A percentile compares a stretch with the other conserved stretches of the same genome.
phyloP scores from a whole-genome alignment of 2,888 invertebrate genomes.

The Hofmannophila pseudospretella region DNA sequence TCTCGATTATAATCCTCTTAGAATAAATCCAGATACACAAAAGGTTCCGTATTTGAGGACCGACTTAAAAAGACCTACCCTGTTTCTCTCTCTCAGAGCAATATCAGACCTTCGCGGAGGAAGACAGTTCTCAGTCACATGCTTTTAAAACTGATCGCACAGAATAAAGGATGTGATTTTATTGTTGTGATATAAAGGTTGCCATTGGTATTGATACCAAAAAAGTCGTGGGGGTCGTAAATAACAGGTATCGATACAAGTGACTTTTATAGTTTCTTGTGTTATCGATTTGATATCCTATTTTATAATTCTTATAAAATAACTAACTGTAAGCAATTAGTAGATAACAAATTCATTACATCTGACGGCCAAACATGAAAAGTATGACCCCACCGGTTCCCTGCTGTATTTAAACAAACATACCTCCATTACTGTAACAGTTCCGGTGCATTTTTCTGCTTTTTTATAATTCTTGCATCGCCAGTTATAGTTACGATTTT shows the following conservation, averaged over 20 bases:
- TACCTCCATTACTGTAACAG: no score
- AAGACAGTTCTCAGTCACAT: no score
- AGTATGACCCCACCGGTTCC: no score
- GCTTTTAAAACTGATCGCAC: background rate
- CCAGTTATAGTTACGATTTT: no score
- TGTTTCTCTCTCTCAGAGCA: background rate
- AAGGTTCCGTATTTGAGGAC: slow-evolving; percentile 24
- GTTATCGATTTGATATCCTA: slow-evolving; percentile 7
- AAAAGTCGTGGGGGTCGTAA: slow-evolving; percentile 44
- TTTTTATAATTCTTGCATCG: no score
- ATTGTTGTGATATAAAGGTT: slow-evolving; percentile 20
- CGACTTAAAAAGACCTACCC: background rate
- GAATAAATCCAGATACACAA: slow-evolving; percentile 38
- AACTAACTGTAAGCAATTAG: no score
- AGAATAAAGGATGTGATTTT: slow-evolving; percentile 7
- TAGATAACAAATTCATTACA: no score
- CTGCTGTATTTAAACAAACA: no score
- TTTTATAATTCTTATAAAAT: slow-evolving; percentile 6
- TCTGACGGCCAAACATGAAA: no score
- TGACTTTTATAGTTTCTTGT: slow-evolving; percentile 13
- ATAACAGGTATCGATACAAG: slow-evolving; percentile 32
- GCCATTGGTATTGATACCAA: slow-evolving; percentile 38
- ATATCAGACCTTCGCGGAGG: no score
- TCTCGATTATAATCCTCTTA: slow-evolving; percentile 54
- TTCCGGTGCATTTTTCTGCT: no score